Evolutionary conservation across 2,113 vertebrate genomes (phyloP).

Genomic region (Rhea pennata): DNA sequence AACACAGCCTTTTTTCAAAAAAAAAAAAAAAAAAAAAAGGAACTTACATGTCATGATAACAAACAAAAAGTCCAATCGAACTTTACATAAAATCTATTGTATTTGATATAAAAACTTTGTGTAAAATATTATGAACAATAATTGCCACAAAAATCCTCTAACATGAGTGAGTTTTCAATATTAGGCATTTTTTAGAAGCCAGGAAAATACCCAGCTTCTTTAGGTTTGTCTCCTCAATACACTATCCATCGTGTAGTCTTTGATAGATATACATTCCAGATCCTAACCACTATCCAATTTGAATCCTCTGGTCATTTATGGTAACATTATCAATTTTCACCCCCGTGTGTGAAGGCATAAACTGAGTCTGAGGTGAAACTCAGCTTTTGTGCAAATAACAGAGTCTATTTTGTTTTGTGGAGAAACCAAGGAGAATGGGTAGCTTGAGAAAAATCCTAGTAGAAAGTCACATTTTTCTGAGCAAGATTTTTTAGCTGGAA

Average conservation of each 20-base stretch:
- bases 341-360: not conserved
- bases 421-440: not conserved
- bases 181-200: not conserved
- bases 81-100: not conserved
- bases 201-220: not conserved
- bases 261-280: not conserved
- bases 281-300: not conserved
- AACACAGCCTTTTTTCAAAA: not conserved
- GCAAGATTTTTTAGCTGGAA: not conserved
- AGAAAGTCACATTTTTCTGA: not conserved
- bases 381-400: not conserved
- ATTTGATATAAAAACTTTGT: not conserved
- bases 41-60: not conserved
- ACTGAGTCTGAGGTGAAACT: not conserved
- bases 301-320: not conserved
- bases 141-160: not conserved
- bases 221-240: not conserved
- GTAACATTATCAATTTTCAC: not conserved
- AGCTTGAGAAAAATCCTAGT: not conserved
- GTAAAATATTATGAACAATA: not conserved
- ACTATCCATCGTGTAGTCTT: not conserved
- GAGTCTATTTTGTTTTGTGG: fast-evolving
- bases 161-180: not conserved
- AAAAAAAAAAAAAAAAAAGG: too few relatives aligned
- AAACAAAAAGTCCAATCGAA: too few relatives aligned